phyloP scores from a whole-genome alignment of 2,888 invertebrate species.

The Drosophila nr. fundita region DNA sequence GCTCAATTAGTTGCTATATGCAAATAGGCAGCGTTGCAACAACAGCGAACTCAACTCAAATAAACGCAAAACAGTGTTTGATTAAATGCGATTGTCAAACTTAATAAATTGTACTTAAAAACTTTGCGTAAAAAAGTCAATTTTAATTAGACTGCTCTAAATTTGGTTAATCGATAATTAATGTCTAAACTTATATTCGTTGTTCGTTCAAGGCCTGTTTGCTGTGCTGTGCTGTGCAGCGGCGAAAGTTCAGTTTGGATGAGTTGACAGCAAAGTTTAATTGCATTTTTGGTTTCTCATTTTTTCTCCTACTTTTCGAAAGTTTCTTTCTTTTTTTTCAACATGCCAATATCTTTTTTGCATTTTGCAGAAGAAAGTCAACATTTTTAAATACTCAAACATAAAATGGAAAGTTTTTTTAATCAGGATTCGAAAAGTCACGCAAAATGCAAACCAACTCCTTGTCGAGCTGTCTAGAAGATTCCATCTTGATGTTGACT shows the following conservation, averaged over 20 bases:
- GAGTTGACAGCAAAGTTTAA: conserved; percentile 9
- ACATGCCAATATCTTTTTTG: neutral
- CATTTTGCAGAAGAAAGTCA: neutral
- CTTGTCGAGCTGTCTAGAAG: neutral
- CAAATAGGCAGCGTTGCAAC: conserved; percentile 37
- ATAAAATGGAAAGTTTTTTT: neutral
- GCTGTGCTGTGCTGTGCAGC: neutral
- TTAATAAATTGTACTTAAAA: conserved; percentile 20
- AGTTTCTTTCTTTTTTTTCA: neutral
- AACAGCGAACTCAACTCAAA: conserved; percentile 18
- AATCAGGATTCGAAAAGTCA: neutral
- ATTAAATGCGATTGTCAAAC: conserved; percentile 7
- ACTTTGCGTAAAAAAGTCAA: conserved; percentile 1
- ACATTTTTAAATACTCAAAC: neutral
- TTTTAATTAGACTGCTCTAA: conserved; percentile 2
- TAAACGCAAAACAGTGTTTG: conserved; percentile 9
- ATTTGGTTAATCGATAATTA: conserved; percentile 5
- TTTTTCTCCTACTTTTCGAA: neutral
- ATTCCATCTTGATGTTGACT: neutral
- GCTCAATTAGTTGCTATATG: conserved; percentile 46
- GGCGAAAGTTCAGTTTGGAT: neutral
- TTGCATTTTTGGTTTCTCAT: neutral
- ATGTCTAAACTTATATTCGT: neutral
- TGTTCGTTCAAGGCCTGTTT: neutral
- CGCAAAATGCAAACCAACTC: too few relatives aligned